phyloP scores from a whole-genome alignment of 1,140 invertebrate genomes.

The Trichonephila clavipes region DNA sequence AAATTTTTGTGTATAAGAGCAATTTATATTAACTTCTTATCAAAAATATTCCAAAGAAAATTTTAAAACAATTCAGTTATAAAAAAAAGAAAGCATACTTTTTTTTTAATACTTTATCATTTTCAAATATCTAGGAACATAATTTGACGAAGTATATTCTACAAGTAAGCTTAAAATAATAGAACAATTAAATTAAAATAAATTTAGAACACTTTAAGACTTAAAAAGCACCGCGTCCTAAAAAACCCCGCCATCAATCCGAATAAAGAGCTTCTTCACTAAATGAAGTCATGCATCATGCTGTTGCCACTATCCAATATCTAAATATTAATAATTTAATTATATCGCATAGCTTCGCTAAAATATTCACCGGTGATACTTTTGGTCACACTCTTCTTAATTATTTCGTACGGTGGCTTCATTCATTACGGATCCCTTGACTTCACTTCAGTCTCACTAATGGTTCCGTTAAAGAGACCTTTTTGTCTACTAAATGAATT shows the following conservation, averaged over 20 bases:
- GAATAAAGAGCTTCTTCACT: background rate
- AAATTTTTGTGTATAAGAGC: no score
- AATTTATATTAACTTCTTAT: no score
- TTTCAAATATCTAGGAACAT: no score
- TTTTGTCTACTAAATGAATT: conserved; percentile 50
- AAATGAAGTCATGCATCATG: conserved; percentile 38
- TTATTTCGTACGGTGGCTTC: conserved; percentile 47
- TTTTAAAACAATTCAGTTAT: no score
- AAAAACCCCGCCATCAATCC: background rate
- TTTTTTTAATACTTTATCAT: no score
- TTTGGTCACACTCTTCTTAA: conserved; percentile 56
- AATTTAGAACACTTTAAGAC: background rate
- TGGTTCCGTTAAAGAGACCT: conserved; percentile 32
- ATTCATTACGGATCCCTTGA: conserved; percentile 23
- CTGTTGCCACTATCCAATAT: conserved; percentile 16
- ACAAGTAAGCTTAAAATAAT: background rate
- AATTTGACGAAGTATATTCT: no score
- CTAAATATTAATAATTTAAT: conserved; percentile 70
- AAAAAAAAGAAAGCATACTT: no score
- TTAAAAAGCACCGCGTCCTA: background rate
- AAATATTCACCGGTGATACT: conserved; percentile 67
- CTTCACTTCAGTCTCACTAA: conserved; percentile 22
- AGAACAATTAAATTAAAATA: background rate
- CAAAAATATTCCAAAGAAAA: no score
- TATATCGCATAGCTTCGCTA: conserved; percentile 5